Evolutionary conservation across 2,113 vertebrate species (phyloP).

Genomic region (Raja brachyura): DNA sequence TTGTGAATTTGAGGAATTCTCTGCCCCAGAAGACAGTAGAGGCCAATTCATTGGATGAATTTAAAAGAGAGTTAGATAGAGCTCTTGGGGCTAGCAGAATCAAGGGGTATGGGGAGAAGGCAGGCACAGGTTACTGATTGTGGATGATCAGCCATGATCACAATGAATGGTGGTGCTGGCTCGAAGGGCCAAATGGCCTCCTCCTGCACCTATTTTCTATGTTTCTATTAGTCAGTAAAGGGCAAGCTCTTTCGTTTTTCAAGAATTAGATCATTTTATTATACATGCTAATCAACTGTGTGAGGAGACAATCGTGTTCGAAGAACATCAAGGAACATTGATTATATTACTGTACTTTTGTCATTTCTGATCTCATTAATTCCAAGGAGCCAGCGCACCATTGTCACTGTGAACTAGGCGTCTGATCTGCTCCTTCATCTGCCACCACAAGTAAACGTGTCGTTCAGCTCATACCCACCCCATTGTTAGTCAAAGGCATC

Average conservation of each 20-base stretch:
- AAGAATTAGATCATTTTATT: neutral
- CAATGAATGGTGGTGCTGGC: no score
- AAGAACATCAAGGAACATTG: neutral
- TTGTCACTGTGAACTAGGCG: neutral
- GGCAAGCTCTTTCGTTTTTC: neutral
- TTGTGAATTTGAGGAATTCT: no score
- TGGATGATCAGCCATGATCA: no score
- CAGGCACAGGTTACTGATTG: no score
- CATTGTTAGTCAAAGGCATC: neutral
- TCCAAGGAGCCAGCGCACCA: neutral
- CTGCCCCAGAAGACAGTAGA: no score
- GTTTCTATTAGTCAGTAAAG: no score
- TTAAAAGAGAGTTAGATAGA: no score
- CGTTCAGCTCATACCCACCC: neutral
- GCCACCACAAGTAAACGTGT: neutral
- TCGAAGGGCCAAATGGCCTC: no score
- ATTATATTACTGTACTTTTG: neutral
- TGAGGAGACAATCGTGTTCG: neutral
- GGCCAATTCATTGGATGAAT: no score
- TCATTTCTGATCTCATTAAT: neutral
- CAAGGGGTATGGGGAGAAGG: no score
- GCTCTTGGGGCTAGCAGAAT: no score
- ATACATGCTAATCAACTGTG: neutral
- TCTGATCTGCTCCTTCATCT: neutral
- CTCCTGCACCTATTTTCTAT: no score